A percentile compares a stretch with the other conserved stretches of the same genome.
Conservation (phyloP, 2,888 invertebrate species). For the Apodemia mormo region DNA sequence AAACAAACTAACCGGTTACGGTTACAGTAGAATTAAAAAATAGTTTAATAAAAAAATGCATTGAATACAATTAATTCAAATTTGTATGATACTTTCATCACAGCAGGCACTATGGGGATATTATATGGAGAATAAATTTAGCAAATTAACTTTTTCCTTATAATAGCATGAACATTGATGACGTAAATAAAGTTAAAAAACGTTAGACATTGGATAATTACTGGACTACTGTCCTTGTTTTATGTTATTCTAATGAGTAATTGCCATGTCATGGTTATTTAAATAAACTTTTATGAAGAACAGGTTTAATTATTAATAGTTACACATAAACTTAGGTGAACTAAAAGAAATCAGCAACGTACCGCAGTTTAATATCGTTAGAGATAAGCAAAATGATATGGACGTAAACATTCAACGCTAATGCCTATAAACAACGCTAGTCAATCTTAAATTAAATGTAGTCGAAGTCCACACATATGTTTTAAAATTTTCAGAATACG, state of each 20-base stretch:
- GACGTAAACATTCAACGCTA: slow-evolving; percentile 57
- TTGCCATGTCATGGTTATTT: slow-evolving; percentile 13
- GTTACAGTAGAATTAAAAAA: background rate
- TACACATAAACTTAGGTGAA: background rate
- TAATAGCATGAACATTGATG: too few relatives aligned
- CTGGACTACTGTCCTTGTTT: slow-evolving; percentile 22
- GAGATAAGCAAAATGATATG: slow-evolving; percentile 40
- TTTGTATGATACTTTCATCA: too few relatives aligned
- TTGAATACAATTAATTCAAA: too few relatives aligned
- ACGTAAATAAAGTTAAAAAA: background rate
- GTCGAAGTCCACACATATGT: background rate
- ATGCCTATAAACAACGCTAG: slow-evolving; percentile 10
- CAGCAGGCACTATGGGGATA: too few relatives aligned
- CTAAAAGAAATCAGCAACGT: background rate
- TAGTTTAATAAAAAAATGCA: background rate
- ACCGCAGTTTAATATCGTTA: slow-evolving; percentile 27
- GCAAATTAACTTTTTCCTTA: too few relatives aligned
- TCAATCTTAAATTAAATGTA: background rate
- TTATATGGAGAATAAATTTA: too few relatives aligned
- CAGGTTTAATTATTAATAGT: background rate
- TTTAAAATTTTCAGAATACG: slow-evolving; percentile 17
- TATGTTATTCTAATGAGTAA: slow-evolving; percentile 28
- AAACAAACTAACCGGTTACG: too few relatives aligned
- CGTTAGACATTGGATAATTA: background rate
- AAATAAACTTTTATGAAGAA: background rate